Evolutionary conservation across 2,797 vertebrate species (phyloP), one percentile per base, ranked within the genome.

Genomic region (Pteropus rufus): DNA sequence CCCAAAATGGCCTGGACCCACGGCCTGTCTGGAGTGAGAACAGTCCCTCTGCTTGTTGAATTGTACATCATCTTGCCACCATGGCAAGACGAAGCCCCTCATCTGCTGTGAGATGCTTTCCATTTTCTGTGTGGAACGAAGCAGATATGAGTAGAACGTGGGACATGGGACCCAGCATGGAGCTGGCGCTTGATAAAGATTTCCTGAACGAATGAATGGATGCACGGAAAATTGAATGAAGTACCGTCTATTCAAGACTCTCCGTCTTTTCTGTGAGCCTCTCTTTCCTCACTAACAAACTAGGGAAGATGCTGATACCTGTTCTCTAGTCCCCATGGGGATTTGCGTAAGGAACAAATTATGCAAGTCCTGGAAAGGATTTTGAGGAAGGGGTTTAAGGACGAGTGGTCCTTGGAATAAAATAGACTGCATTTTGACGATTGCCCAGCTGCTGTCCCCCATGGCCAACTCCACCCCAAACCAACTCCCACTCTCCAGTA

Each of bases 161-260:
- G 12, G 23, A 8, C 5, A 1, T 0, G 60, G 2, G 9, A 7
- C 12, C 54, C 1, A 7, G 34, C 3, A 24, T 1, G 5, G 39
- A 58, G 56, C 8, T 52, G 52, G 10, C 26, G 11, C 18, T 65
- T 44, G n/a, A n/a, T 23, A 83, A 79, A 39, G 18, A 58, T 19
- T 58, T 80, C 69, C 24, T 18, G 26, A 77, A 70, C 24, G 24
- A 64, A 72, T 64, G 15, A 54, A 70, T 1, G 1, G 26, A 69
- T 52, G 81, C 69, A 62, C 39, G 46, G 77, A 58, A 92, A 84
- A 65, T 3, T 7, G 10, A 54, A 64, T 64, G n/a, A 84, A 29
- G 18, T 34, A n/a, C 23, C 11, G 76, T 12, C 11, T 5, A 52
- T 29, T 65, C 49, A 26, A 58, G 39, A 46, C 21, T 10, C 26